These are phyloP conservation scores for Heliconius hewitsoni DNA, from an alignment of 1,140 invertebrate genomes.

Conservation along the genomic window DNA sequence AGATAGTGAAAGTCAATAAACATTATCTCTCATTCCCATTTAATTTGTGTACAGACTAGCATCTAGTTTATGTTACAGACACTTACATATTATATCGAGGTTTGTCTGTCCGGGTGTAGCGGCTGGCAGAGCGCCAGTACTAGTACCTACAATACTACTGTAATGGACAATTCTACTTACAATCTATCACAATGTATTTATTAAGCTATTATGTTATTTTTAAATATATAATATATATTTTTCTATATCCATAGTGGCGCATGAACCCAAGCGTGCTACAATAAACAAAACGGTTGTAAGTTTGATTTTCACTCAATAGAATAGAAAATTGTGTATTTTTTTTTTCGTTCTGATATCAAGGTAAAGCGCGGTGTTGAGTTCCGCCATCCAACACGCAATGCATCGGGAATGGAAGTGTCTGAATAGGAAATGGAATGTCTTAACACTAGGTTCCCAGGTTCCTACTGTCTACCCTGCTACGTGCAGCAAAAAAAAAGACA, in stretches of 20 bases:
- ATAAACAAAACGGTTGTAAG: too few species aligned
- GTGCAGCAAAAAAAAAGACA: too few species aligned
- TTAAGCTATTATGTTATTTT: neutral
- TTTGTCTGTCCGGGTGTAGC: neutral
- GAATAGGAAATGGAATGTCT: too few species aligned
- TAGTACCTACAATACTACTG: neutral
- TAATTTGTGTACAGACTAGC: neutral
- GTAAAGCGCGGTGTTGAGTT: too few species aligned
- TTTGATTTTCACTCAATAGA: too few species aligned
- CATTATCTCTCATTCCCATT: neutral
- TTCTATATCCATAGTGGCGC: neutral
- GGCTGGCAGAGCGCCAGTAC: constrained; percentile 2
- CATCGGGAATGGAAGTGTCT: too few species aligned
- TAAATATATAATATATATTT: neutral
- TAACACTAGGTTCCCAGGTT: too few species aligned
- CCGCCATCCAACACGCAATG: too few species aligned
- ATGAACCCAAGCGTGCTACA: too few species aligned
- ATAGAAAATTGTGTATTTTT: too few species aligned
- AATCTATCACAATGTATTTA: neutral
- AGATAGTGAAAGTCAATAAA: neutral
- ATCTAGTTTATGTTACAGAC: neutral
- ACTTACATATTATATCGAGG: neutral
- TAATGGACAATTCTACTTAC: neutral
- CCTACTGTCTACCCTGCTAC: too few species aligned
- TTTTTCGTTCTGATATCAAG: too few species aligned